Percentiles rank a stretch among this genome's conserved stretches.
phyloP scores from a whole-genome alignment of 2,888 invertebrate species.

The Eueremaeus valkanovi region DNA sequence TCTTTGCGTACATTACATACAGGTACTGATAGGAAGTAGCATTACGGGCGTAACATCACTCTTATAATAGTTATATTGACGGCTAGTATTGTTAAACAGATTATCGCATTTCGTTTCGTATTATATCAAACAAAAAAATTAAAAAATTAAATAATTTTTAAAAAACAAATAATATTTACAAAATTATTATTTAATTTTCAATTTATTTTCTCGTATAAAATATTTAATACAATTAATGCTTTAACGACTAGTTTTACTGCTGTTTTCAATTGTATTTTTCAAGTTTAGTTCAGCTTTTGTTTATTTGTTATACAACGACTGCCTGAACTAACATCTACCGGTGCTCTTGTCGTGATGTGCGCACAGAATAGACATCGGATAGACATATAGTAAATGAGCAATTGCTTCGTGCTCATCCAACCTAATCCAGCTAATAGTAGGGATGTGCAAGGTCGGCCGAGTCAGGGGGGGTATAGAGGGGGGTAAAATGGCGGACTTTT shows the following conservation, averaged over 20 bases:
- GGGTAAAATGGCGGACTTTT: too few species aligned
- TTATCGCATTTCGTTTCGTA: neutral
- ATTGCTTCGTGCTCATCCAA: slow-evolving; percentile 8
- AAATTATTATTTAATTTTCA: neutral
- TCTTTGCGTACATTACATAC: neutral
- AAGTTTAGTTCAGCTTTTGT: neutral
- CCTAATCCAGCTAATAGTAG: slow-evolving; percentile 13
- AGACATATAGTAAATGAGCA: neutral
- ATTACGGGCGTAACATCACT: neutral
- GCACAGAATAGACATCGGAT: neutral
- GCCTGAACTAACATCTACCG: neutral
- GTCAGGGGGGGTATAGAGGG: too few species aligned
- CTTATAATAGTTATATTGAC: too few species aligned
- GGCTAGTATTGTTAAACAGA: too few species aligned
- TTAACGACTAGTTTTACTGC: neutral
- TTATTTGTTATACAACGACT: slow-evolving; percentile 2
- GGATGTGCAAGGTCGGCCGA: too few species aligned
- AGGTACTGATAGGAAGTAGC: neutral
- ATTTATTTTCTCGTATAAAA: neutral
- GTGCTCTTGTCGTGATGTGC: slow-evolving; percentile 12
- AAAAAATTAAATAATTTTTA: too few species aligned
- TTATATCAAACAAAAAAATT: neutral
- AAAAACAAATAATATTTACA: neutral
- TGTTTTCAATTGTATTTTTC: neutral
- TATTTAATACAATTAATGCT: neutral